Evolutionary conservation across 2,797 vertebrate species (phyloP).

Genomic region (Sebastes melanostomus): DNA sequence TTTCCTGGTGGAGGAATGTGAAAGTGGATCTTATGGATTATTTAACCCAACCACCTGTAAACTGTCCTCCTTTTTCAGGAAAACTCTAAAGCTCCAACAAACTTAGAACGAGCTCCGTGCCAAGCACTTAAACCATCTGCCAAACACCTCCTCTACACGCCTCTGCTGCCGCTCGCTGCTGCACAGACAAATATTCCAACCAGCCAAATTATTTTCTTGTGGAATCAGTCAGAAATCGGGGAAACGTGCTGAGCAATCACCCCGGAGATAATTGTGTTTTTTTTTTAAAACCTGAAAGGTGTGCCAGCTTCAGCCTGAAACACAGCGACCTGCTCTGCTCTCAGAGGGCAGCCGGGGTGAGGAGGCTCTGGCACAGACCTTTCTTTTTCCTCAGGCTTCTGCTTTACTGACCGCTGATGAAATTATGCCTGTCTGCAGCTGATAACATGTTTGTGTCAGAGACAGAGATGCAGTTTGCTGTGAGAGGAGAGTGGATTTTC

Average conservation of each 20-base stretch:
- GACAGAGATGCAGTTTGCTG: not conserved
- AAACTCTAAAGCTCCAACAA: conserved; percentile 39
- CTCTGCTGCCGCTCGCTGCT: conserved; percentile 3
- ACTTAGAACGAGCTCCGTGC: conserved; percentile 11
- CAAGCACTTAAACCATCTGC: conserved; percentile 35
- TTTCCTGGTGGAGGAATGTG: not conserved
- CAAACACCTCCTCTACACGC: conserved; percentile 37
- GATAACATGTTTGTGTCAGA: conserved; percentile 42
- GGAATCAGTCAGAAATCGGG: conserved; percentile 48
- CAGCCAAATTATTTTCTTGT: conserved; percentile 36
- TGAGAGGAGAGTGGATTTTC: not conserved
- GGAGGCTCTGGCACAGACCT: conserved; percentile 19
- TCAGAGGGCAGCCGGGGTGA: not conserved
- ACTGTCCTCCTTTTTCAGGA: conserved; percentile 12
- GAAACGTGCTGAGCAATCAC: conserved; percentile 48
- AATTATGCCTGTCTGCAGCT: conserved; percentile 51
- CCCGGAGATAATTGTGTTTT: conserved; percentile 37
- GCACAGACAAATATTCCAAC: conserved; percentile 14
- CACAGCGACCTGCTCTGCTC: conserved; percentile 7
- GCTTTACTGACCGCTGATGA: conserved; percentile 61
- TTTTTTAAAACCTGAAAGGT: conserved; percentile 6
- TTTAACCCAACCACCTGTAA: conserved; percentile 1
- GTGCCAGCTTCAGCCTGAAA: conserved; percentile 38
- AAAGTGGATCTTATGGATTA: not conserved
- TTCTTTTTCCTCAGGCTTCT: conserved; percentile 25